These are phyloP conservation scores for Hymenopus coronatus DNA, from an alignment of 2,888 invertebrate species.

Conservation along the genomic window DNA sequence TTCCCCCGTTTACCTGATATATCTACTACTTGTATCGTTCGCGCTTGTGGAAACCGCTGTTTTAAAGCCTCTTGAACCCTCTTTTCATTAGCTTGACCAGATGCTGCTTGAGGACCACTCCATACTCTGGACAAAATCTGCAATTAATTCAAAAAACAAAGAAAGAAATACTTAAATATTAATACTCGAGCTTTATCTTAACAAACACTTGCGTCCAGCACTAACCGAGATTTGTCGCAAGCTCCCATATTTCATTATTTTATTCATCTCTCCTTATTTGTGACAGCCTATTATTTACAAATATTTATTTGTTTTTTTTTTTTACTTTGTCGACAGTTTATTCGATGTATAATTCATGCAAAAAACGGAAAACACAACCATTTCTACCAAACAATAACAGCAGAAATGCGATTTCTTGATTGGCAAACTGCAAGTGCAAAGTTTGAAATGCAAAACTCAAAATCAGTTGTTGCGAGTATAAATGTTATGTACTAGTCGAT, in stretches of 20 bases:
- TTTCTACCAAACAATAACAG: background rate
- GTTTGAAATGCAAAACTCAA: too few relatives aligned
- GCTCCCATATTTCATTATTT: background rate
- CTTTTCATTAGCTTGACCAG: constrained; percentile 45
- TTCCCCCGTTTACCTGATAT: constrained; percentile 54
- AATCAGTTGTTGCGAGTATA: too few relatives aligned
- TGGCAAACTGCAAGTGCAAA: too few relatives aligned
- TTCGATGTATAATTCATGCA: background rate
- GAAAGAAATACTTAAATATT: background rate
- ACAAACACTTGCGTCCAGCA: background rate
- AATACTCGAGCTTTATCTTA: background rate
- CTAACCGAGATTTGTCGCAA: background rate
- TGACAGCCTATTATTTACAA: background rate
- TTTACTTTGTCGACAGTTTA: background rate
- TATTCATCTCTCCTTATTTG: background rate
- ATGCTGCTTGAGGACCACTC: constrained; percentile 43
- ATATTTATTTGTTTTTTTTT: background rate
- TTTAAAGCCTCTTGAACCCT: constrained; percentile 48
- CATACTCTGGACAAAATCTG: constrained; percentile 47
- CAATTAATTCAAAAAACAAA: constrained; percentile 34
- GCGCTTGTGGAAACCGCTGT: constrained; percentile 59
- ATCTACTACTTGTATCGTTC: constrained; percentile 63
- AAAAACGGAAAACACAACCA: too few relatives aligned
- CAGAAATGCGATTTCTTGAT: background rate
- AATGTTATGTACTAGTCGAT: too few relatives aligned